phyloP scores from a whole-genome alignment of 2,113 vertebrate genomes.

The Athene cunicularia region DNA sequence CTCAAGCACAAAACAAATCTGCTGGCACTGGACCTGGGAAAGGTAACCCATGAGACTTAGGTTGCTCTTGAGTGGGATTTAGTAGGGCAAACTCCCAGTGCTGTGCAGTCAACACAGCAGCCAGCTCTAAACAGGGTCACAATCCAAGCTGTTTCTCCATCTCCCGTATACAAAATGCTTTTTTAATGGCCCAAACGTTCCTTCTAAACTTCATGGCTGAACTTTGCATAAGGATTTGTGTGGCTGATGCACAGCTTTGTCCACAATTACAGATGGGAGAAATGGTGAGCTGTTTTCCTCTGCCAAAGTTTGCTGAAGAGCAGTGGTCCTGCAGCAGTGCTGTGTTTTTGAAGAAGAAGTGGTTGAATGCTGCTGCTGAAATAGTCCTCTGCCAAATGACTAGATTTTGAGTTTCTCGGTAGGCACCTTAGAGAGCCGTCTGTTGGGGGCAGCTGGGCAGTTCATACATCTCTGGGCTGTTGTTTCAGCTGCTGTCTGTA shows the following conservation, averaged over 20 bases:
- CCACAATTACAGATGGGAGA: not conserved
- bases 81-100: not conserved
- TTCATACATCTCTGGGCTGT: not conserved
- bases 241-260: not conserved
- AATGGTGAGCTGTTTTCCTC: not conserved
- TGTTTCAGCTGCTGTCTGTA: not conserved
- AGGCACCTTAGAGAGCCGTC: not conserved
- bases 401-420: not conserved
- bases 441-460: not conserved
- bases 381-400: not conserved
- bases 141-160: slow-evolving; percentile 12
- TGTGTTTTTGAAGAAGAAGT: not conserved
- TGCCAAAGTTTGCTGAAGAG: not conserved
- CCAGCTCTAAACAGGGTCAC: not conserved
- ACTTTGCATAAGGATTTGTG: not conserved
- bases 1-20: slow-evolving; percentile 92
- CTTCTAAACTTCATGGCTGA: not conserved
- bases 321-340: not conserved
- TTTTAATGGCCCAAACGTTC: not conserved
- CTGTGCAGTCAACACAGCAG: not conserved
- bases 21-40: slow-evolving; percentile 90
- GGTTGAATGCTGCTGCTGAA: not conserved
- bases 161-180: not conserved
- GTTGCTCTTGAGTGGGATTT: not conserved
- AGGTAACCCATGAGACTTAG: slow-evolving; percentile 81